Evolutionary conservation across 23 tunicate species (phyloP).

Genomic region (Halocynthia roretzi): DNA sequence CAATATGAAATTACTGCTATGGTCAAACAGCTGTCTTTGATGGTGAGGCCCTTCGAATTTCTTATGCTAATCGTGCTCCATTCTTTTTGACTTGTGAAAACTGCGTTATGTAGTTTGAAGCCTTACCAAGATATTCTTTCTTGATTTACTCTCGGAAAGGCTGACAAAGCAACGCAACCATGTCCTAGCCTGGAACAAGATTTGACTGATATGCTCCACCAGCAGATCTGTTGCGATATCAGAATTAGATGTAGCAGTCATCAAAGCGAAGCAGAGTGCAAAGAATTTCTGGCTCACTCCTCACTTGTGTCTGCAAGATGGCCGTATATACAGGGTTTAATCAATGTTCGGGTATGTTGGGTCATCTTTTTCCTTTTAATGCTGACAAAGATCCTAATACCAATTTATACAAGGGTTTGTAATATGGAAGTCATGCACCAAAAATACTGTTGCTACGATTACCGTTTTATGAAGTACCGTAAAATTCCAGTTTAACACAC

Average conservation of each 20-base stretch:
- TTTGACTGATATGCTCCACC: constrained; percentile 21
- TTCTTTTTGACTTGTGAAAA: neutral
- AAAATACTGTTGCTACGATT: no score
- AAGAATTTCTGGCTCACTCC: constrained; percentile 24
- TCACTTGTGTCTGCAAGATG: constrained; percentile 20
- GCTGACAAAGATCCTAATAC: no score
- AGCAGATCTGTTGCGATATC: constrained; percentile 32
- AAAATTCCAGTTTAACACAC: no score
- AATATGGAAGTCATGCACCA: no score
- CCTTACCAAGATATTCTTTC: neutral
- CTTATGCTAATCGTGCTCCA: neutral
- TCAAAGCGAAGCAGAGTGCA: neutral
- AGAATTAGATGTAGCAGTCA: constrained; percentile 11
- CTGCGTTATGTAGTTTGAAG: neutral
- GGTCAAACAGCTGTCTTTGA: constrained; percentile 53
- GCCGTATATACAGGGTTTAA: constrained; percentile 10
- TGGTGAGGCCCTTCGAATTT: constrained; percentile 19
- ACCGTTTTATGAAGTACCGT: no score
- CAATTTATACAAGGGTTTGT: no score
- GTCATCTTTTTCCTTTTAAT: neutral
- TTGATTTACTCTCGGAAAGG: constrained; percentile 20
- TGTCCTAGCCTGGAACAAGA: constrained; percentile 24
- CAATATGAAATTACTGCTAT: constrained; percentile 70
- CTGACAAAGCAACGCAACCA: constrained; percentile 43
- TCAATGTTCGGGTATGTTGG: neutral